Evolutionary conservation across 2,113 vertebrate genomes (phyloP).

Genomic region (Peromyscus leucopus): DNA sequence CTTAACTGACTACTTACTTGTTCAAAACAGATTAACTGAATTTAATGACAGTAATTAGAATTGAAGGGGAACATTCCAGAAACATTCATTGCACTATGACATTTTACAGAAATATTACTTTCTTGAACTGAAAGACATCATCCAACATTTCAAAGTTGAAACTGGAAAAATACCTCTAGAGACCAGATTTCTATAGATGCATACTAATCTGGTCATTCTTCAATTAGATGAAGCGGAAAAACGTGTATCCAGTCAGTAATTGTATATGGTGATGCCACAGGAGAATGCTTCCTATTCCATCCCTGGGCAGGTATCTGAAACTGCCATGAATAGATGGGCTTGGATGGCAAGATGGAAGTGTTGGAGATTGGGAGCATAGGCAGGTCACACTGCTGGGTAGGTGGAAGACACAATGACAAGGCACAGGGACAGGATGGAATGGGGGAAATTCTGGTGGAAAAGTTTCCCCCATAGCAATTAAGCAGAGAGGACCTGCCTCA

Average conservation of each 20-base stretch:
- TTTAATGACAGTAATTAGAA: constrained; percentile 74
- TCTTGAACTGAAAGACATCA: constrained; percentile 59
- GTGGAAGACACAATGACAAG: not conserved
- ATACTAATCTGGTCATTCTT: constrained; percentile 16
- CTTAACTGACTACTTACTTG: constrained; percentile 38
- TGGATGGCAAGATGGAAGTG: not conserved
- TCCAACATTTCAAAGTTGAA: constrained; percentile 61
- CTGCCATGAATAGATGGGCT: not conserved
- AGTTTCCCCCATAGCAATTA: not conserved
- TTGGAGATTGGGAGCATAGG: not conserved
- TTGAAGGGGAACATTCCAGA: constrained; percentile 50
- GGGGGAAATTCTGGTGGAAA: not conserved
- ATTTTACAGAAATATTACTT: constrained; percentile 53
- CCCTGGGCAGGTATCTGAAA: constrained; percentile 3
- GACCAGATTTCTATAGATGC: not conserved
- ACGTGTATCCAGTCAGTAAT: not conserved
- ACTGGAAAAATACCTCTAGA: constrained; percentile 50
- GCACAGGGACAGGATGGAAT: not conserved
- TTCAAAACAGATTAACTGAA: constrained; percentile 60
- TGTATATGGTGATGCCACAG: not conserved
- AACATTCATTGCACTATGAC: not conserved
- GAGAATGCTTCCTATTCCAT: not conserved
- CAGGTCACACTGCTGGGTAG: not conserved
- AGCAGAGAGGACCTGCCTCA: not conserved
- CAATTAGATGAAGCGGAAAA: constrained; percentile 50